Conservation (phyloP, 1,140 invertebrate species). For the Oryctes rhinoceros region DNA sequence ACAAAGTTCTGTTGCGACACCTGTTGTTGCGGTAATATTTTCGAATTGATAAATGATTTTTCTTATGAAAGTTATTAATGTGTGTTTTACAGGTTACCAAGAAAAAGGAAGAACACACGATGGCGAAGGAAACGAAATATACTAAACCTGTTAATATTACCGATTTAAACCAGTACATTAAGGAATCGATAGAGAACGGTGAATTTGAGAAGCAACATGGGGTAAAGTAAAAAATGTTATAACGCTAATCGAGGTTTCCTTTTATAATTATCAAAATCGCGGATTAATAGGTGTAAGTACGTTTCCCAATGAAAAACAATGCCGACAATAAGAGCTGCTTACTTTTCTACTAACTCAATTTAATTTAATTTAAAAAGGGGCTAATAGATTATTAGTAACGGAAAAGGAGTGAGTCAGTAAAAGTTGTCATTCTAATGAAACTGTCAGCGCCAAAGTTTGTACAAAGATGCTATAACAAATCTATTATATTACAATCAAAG, state of each 20-base stretch:
- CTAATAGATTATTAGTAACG: no score
- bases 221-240: conserved; percentile 20
- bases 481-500: no score
- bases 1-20: neutral
- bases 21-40: neutral
- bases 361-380: no score
- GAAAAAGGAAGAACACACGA: neutral
- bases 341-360: no score
- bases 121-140: neutral
- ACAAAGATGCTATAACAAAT: no score
- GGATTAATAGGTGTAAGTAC: no score
- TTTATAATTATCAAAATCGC: no score
- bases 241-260: no score
- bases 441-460: no score
- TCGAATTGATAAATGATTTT: neutral
- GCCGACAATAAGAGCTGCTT: no score
- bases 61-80: neutral
- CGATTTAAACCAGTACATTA: conserved; percentile 46
- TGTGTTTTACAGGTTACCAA: neutral
- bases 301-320: neutral
- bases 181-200: conserved; percentile 42
- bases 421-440: no score
- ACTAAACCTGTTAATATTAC: conserved; percentile 45
- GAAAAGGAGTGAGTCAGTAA: no score
- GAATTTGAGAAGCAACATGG: conserved; percentile 47